Conservation (phyloP, 2,113 vertebrate genomes). For the Sander lucioperca region DNA sequence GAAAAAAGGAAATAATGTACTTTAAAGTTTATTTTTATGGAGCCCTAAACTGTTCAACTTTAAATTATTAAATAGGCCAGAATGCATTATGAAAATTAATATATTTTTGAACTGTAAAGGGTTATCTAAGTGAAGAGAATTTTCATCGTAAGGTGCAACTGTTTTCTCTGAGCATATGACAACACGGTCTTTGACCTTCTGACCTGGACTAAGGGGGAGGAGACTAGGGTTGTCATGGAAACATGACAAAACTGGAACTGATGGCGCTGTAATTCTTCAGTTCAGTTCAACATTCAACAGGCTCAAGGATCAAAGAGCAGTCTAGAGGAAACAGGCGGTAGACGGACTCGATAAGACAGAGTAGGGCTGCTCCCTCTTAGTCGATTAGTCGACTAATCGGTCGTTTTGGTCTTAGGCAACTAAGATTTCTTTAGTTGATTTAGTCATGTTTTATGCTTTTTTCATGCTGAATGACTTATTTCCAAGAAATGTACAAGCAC, state of each 20-base stretch:
- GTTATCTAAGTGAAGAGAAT: no score
- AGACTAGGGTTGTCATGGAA: conserved; percentile 36
- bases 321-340: conserved; percentile 29
- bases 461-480: no score
- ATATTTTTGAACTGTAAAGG: no score
- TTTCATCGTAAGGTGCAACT: background rate
- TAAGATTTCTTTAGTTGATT: no score
- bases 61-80: conserved; percentile 8
- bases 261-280: conserved; percentile 53
- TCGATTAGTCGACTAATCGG: no score
- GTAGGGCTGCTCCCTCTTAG: no score
- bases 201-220: conserved; percentile 12
- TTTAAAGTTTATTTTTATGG: conserved; percentile 2
- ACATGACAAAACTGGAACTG: conserved; percentile 58
- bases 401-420: no score
- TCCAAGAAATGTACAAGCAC: no score
- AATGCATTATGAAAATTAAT: no score
- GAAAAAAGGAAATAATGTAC: conserved; percentile 6
- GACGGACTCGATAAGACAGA: conserved; percentile 2
- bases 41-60: background rate
- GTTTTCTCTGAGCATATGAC: conserved; percentile 15
- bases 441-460: no score
- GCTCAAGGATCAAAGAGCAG: conserved; percentile 52
- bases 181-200: conserved; percentile 32
- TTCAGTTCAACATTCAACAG: conserved; percentile 50